Percentiles rank a stretch among this genome's conserved stretches.
These are phyloP conservation scores for Gouania willdenowi DNA, from an alignment of 2,797 vertebrate species.

Conservation along the genomic window DNA sequence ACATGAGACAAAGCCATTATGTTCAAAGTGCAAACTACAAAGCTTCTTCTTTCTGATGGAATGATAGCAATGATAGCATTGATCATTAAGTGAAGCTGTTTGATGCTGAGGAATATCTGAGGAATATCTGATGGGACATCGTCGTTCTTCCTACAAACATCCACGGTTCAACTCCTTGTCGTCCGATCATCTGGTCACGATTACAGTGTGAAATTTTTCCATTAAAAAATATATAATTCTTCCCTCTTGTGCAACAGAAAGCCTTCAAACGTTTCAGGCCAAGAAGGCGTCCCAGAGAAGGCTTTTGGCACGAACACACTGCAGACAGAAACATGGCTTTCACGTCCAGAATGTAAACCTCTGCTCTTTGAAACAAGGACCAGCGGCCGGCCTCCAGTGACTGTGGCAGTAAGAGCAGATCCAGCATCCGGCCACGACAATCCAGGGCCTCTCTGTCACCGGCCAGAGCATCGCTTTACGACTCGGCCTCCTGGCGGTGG, in stretches of 20 bases:
- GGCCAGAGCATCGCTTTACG: slow-evolving; percentile 21
- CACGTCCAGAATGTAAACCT: slow-evolving; percentile 23
- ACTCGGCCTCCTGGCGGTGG: slow-evolving; percentile 3
- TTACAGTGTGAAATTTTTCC: slow-evolving; percentile 9
- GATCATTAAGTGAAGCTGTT: no score
- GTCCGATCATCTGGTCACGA: slow-evolving; percentile 2
- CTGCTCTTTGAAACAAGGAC: background rate
- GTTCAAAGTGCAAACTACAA: no score
- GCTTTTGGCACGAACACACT: slow-evolving; percentile 40
- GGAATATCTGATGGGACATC: no score
- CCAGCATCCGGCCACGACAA: slow-evolving; percentile 14
- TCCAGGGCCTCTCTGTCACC: slow-evolving; percentile 7
- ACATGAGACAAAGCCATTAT: no score
- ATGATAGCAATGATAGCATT: no score
- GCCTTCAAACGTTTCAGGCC: slow-evolving; percentile 40
- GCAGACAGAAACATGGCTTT: slow-evolving; percentile 38
- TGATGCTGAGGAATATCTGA: no score
- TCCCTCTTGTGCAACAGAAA: slow-evolving; percentile 31
- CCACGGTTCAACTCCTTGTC: slow-evolving; percentile 7
- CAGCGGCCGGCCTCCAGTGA: slow-evolving; percentile 2
- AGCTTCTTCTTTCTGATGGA: no score
- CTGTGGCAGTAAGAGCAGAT: slow-evolving; percentile 20
- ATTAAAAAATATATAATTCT: slow-evolving; percentile 1
- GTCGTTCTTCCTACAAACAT: no score
- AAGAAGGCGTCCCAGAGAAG: slow-evolving; percentile 39